A percentile compares a stretch with the other conserved stretches of the same genome.
Conservation (phyloP, 1,140 invertebrate genomes). For the Dryas iulia region DNA sequence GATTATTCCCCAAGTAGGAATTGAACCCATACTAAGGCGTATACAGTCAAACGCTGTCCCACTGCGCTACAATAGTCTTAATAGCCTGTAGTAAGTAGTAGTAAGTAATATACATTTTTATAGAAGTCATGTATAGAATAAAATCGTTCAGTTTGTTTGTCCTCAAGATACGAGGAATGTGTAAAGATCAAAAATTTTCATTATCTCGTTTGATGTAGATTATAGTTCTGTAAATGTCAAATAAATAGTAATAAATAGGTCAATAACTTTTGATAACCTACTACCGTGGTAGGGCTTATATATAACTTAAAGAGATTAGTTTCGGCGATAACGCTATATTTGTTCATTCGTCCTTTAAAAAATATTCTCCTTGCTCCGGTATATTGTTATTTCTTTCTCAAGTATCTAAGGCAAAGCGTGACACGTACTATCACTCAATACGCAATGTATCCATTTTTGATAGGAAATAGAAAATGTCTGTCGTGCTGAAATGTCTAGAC, state of each 20-base stretch:
- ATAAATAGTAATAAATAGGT: background rate
- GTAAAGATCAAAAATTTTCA: background rate
- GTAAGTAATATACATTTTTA: background rate
- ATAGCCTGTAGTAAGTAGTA: too few species aligned
- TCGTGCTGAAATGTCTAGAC: too few species aligned
- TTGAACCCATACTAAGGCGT: too few species aligned
- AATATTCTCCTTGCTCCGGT: too few species aligned
- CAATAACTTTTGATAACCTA: background rate
- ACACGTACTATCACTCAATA: background rate
- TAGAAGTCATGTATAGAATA: background rate
- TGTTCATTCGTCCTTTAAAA: background rate
- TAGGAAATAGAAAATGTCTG: too few species aligned
- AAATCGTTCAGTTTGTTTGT: background rate
- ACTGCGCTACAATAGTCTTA: too few species aligned
- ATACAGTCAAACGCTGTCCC: too few species aligned
- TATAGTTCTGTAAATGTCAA: too few species aligned
- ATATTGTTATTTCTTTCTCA: too few species aligned
- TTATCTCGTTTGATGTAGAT: background rate
- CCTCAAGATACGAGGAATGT: background rate
- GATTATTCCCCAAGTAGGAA: too few species aligned
- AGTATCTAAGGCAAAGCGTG: too few species aligned
- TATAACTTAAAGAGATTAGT: background rate
- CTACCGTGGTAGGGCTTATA: background rate
- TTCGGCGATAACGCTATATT: background rate
- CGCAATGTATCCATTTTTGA: background rate